phyloP scores from a whole-genome alignment of 2,888 invertebrate species.

The Cinara cedri region DNA sequence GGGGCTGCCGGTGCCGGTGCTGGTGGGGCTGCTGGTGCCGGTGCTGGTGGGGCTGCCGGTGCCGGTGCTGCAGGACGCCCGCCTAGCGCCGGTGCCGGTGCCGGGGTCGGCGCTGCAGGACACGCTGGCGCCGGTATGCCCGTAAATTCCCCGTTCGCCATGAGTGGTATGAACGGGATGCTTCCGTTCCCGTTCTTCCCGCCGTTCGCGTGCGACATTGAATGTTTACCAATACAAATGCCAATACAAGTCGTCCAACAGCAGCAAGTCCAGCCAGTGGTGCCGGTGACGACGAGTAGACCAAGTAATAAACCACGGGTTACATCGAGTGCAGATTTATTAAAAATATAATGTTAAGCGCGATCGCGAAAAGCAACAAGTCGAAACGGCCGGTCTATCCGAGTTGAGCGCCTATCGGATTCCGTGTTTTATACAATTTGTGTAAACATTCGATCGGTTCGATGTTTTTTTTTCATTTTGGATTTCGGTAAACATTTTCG shows the following conservation, averaged over 20 bases:
- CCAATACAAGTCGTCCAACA: neutral
- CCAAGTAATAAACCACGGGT: neutral
- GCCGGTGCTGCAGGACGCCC: neutral
- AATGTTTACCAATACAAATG: conserved; percentile 12
- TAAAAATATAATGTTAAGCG: too few species aligned
- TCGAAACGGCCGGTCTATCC: neutral
- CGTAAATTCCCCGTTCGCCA: neutral
- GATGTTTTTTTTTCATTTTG: too few species aligned
- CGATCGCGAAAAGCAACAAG: neutral
- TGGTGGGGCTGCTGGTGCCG: neutral
- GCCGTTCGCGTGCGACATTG: conserved; percentile 28
- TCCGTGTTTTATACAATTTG: neutral
- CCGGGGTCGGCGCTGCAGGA: neutral
- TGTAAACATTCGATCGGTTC: too few species aligned
- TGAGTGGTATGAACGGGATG: conserved; percentile 9
- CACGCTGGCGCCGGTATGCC: neutral
- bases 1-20: neutral
- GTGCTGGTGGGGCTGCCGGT: too few species aligned
- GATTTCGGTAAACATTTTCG: neutral
- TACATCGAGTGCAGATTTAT: too few species aligned
- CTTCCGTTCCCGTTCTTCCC: conserved; percentile 49
- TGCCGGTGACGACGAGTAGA: neutral
- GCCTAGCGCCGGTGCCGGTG: neutral
- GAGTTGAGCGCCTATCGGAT: too few species aligned
- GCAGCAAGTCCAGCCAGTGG: neutral